Evolutionary conservation across 1,140 invertebrate genomes (phyloP).

Genomic region (Meloidogyne hapla): DNA sequence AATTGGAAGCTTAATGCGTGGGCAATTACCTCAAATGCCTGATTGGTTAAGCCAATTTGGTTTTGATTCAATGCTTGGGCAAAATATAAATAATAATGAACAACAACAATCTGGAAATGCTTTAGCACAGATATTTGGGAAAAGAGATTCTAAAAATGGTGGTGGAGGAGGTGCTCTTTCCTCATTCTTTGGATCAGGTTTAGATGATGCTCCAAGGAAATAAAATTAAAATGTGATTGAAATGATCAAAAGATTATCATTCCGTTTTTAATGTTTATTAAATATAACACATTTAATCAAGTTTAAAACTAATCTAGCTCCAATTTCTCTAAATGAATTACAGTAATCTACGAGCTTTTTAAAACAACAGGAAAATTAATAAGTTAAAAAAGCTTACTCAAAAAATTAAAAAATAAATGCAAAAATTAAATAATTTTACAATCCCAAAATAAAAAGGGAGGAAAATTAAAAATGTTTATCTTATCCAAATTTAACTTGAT

Average conservation of each 20-base stretch:
- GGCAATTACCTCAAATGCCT: constrained; percentile 28
- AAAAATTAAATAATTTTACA: not conserved
- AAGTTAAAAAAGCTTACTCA: too few relatives aligned
- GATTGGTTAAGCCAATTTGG: constrained; percentile 21
- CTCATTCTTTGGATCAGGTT: constrained; percentile 22
- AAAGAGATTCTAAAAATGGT: not conserved
- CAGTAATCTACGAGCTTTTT: too few relatives aligned
- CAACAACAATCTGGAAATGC: constrained; percentile 19
- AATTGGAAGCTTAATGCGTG: constrained; percentile 15
- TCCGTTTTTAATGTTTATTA: too few relatives aligned
- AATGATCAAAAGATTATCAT: too few relatives aligned
- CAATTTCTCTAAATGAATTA: too few relatives aligned
- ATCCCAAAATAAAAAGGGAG: not conserved
- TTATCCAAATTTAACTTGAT: not conserved
- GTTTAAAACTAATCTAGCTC: too few relatives aligned
- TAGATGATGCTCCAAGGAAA: constrained; percentile 13
- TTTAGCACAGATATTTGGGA: constrained; percentile 20
- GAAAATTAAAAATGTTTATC: not conserved
- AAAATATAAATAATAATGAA: constrained; percentile 8
- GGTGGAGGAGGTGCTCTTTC: not conserved
- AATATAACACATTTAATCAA: too few relatives aligned
- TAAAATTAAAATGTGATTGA: not conserved
- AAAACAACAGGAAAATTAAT: too few relatives aligned
- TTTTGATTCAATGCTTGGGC: constrained; percentile 11
- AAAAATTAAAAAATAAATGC: too few relatives aligned